Conservation (phyloP, 2,888 invertebrate species). For the Pocota personata region DNA sequence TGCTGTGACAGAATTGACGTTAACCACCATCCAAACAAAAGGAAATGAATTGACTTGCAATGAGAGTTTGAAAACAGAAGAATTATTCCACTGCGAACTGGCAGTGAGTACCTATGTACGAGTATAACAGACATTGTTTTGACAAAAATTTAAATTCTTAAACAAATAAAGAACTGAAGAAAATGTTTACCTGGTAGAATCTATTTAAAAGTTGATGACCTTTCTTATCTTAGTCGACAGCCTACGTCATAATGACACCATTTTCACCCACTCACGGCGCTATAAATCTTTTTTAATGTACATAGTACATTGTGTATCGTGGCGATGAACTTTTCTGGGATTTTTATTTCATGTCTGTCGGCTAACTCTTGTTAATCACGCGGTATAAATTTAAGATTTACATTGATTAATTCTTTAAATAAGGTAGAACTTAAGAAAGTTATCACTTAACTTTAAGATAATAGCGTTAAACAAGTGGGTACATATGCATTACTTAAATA, state of each 20-base stretch:
- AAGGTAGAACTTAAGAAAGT: background rate
- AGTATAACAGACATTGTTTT: too few species aligned
- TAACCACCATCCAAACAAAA: background rate
- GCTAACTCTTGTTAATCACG: slow-evolving; percentile 15
- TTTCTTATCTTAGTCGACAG: background rate
- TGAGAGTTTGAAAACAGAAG: background rate
- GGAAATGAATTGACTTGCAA: background rate
- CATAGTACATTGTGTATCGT: slow-evolving; percentile 16
- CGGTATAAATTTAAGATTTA: slow-evolving; percentile 7
- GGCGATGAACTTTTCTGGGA: slow-evolving; percentile 23
- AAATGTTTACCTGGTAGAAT: background rate
- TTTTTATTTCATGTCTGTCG: slow-evolving; percentile 6
- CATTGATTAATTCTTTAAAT: background rate
- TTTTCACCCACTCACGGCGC: slow-evolving; percentile 2
- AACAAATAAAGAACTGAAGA: background rate
- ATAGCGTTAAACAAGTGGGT: too few species aligned
- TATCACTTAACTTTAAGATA: too few species aligned
- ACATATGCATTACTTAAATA: too few species aligned
- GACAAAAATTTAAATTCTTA: too few species aligned
- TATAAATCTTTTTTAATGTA: slow-evolving; percentile 13
- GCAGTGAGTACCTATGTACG: too few species aligned
- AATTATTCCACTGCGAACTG: too few species aligned
- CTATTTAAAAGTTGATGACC: background rate
- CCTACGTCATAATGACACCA: slow-evolving; percentile 3
- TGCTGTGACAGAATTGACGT: background rate